A percentile compares a stretch with the other conserved stretches of the same genome.
Conservation (phyloP, 2,113 vertebrate species). For the Alexandromys fortis region DNA sequence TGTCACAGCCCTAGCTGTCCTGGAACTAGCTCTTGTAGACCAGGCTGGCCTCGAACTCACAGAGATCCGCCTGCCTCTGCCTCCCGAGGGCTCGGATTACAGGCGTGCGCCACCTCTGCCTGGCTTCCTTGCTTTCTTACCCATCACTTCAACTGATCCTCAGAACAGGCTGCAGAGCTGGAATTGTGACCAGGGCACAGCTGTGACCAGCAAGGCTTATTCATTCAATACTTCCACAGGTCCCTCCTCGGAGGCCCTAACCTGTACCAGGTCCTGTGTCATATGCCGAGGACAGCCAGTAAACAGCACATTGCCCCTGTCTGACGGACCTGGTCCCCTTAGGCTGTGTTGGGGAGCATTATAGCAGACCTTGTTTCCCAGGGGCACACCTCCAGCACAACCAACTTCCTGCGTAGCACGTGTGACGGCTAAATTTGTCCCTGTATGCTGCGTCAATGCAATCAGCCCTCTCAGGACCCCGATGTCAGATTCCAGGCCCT, state of each 20-base stretch:
- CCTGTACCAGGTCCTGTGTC: neutral
- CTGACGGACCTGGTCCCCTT: too few relatives aligned
- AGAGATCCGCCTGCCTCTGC: too few relatives aligned
- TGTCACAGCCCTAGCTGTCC: too few relatives aligned
- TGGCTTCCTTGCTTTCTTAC: neutral
- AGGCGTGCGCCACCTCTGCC: too few relatives aligned
- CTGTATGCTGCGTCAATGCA: neutral
- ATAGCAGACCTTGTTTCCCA: neutral
- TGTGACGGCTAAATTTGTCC: neutral
- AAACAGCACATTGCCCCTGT: neutral
- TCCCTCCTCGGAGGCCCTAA: neutral
- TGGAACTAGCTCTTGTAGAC: too few relatives aligned
- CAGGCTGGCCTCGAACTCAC: too few relatives aligned
- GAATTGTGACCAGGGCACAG: neutral
- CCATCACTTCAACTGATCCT: neutral
- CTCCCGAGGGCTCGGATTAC: too few relatives aligned
- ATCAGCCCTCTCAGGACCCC: neutral
- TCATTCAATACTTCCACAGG: neutral
- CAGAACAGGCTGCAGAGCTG: neutral
- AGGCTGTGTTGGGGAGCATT: neutral
- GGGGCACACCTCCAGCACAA: neutral
- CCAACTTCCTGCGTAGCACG: neutral
- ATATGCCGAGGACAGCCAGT: neutral
- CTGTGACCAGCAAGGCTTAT: neutral
- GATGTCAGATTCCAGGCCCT: neutral